These are phyloP conservation scores for Eupithecia subfuscata DNA, from an alignment of 2,888 invertebrate genomes.

Conservation along the genomic window DNA sequence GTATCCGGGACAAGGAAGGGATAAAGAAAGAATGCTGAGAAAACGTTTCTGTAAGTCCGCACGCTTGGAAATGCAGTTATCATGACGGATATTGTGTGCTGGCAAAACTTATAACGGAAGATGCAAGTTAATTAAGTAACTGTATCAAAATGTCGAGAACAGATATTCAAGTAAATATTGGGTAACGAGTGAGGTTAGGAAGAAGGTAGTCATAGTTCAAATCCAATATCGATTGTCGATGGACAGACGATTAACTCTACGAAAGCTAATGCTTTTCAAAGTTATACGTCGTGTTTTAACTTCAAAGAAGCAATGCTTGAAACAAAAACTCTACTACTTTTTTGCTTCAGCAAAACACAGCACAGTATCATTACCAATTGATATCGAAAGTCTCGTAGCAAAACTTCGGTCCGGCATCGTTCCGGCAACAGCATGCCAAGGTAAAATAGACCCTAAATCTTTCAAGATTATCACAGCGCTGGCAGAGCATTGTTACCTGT, in stretches of 20 bases:
- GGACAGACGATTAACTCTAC: neutral
- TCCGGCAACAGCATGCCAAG: constrained; percentile 1
- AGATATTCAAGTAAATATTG: neutral
- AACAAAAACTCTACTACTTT: neutral
- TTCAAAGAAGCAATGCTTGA: neutral
- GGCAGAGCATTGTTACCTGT: constrained; percentile 39
- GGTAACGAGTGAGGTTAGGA: neutral
- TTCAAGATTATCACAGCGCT: constrained; percentile 44
- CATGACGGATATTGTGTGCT: neutral
- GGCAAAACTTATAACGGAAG: neutral
- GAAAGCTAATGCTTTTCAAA: neutral
- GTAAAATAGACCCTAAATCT: constrained; percentile 40
- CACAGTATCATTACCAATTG: neutral
- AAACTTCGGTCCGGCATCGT: constrained; percentile 2
- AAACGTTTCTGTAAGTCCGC: neutral
- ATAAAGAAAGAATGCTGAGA: neutral
- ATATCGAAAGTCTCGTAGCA: neutral
- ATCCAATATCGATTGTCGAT: neutral
- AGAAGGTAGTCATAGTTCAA: neutral
- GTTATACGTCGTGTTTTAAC: neutral
- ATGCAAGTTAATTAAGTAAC: neutral
- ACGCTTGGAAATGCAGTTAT: neutral
- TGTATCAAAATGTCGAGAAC: neutral
- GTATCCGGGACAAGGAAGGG: neutral
- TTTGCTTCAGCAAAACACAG: neutral